These are phyloP conservation scores for Seriola dumerili DNA, from an alignment of 2,113 vertebrate species.

Conservation along the genomic window DNA sequence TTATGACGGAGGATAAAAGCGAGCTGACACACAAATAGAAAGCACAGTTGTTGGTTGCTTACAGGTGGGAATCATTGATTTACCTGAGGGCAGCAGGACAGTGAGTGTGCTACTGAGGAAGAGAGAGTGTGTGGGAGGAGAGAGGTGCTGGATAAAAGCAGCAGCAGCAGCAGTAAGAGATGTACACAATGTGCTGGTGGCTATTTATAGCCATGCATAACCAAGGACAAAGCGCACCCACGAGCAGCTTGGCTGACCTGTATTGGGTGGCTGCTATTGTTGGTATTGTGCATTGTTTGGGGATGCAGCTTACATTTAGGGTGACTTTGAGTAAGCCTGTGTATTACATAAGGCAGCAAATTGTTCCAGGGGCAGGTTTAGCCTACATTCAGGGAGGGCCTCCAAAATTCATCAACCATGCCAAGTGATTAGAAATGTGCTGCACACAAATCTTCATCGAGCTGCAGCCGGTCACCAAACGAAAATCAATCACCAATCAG, in stretches of 20 bases:
- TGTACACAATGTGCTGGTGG: slow-evolving; percentile 59
- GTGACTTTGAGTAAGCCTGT: slow-evolving; percentile 30
- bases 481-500: slow-evolving; percentile 56
- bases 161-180: slow-evolving; percentile 54
- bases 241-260: slow-evolving; percentile 58
- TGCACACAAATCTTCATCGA: slow-evolving; percentile 19
- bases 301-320: slow-evolving; percentile 41
- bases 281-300: slow-evolving; percentile 64
- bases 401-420: slow-evolving; percentile 25
- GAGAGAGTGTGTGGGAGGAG: slow-evolving; percentile 47
- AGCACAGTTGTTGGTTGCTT: slow-evolving; percentile 22
- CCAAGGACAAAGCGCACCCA: slow-evolving; percentile 68
- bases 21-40: slow-evolving; percentile 38
- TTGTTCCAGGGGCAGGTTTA: slow-evolving; percentile 50
- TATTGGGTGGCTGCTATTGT: slow-evolving; percentile 44
- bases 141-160: slow-evolving; percentile 62
- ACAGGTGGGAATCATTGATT: slow-evolving; percentile 48
- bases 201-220: slow-evolving; percentile 76
- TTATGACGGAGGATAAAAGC: slow-evolving; percentile 50
- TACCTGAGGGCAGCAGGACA: slow-evolving; percentile 38
- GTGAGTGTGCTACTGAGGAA: slow-evolving; percentile 41
- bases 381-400: slow-evolving; percentile 44
- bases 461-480: background rate
- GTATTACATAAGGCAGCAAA: slow-evolving; percentile 58
- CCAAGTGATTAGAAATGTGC: slow-evolving; percentile 41